Evolutionary conservation across 2,113 vertebrate species (phyloP).

Genomic region (Poecile atricapillus): DNA sequence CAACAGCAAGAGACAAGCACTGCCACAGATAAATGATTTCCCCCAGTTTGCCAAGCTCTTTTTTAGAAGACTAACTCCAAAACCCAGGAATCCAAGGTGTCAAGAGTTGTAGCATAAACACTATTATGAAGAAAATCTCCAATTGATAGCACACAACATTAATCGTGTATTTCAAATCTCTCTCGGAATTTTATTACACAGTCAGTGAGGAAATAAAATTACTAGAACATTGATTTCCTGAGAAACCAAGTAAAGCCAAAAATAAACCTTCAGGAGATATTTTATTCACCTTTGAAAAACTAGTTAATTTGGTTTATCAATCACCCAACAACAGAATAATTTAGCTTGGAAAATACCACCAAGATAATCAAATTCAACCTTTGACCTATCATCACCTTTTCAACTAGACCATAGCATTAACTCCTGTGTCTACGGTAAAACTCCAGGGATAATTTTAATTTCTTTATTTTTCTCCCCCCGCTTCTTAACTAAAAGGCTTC

Average conservation of each 20-base stretch:
- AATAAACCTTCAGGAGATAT: not conserved
- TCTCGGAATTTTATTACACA: not conserved
- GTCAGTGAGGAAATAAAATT: not conserved
- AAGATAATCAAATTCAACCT: not conserved
- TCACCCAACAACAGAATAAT: not conserved
- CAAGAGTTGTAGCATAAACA: not conserved
- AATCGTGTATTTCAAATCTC: not conserved
- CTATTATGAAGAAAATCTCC: not conserved
- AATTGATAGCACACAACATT: not conserved
- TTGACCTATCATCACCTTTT: not conserved
- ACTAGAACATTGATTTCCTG: not conserved
- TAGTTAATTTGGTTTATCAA: not conserved
- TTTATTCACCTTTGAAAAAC: not conserved
- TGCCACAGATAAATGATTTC: not conserved
- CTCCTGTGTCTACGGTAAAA: not conserved
- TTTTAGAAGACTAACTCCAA: not conserved
- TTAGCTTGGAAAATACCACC: not conserved
- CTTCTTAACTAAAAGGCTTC: not conserved
- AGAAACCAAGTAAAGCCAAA: not conserved
- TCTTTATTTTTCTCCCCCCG: fast-evolving
- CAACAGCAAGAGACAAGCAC: not conserved
- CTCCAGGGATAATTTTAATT: not conserved
- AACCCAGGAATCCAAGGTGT: not conserved
- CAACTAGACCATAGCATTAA: not conserved
- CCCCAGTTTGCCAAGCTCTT: not conserved